Conservation (phyloP, 2,888 invertebrate species). For the Scaptomyza flava region DNA sequence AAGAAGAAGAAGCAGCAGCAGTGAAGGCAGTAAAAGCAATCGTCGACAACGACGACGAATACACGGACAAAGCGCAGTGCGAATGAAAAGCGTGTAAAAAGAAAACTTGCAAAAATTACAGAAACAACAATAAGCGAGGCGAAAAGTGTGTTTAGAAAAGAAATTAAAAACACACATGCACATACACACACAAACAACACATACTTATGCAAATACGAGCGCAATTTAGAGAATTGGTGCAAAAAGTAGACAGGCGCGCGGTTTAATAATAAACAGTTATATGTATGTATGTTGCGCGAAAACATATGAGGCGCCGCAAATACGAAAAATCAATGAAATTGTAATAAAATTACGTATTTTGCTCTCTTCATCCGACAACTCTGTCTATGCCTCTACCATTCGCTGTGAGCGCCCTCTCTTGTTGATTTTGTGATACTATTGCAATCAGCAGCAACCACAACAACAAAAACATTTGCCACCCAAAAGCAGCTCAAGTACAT, state of each 20-base stretch:
- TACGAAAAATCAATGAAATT: conserved; percentile 79
- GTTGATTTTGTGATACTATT: conserved; percentile 79
- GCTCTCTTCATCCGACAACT: conserved; percentile 61
- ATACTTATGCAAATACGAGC: conserved; percentile 50
- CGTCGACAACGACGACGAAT: conserved; percentile 71
- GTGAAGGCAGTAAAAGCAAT: conserved; percentile 74
- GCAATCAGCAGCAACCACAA: conserved; percentile 71
- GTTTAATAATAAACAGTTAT: conserved; percentile 79
- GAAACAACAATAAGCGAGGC: conserved; percentile 67
- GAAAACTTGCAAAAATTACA: conserved; percentile 79
- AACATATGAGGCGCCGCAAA: conserved; percentile 73
- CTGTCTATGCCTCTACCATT: conserved; percentile 33
- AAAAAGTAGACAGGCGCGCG: conserved; percentile 70
- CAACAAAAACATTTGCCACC: conserved; percentile 59
- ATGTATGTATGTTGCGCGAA: conserved; percentile 72
- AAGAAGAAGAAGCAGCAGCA: conserved; percentile 67
- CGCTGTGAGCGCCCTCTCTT: conserved; percentile 55
- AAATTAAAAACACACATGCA: conserved; percentile 74
- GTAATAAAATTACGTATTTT: conserved; percentile 78
- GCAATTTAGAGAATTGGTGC: conserved; percentile 69
- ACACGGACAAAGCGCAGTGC: conserved; percentile 71
- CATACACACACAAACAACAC: conserved; percentile 52
- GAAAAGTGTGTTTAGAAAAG: conserved; percentile 80
- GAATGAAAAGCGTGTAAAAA: conserved; percentile 76
- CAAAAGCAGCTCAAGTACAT: conserved; percentile 59